phyloP scores from a whole-genome alignment of 2,888 invertebrate genomes.

The Prenolepis imparis region DNA sequence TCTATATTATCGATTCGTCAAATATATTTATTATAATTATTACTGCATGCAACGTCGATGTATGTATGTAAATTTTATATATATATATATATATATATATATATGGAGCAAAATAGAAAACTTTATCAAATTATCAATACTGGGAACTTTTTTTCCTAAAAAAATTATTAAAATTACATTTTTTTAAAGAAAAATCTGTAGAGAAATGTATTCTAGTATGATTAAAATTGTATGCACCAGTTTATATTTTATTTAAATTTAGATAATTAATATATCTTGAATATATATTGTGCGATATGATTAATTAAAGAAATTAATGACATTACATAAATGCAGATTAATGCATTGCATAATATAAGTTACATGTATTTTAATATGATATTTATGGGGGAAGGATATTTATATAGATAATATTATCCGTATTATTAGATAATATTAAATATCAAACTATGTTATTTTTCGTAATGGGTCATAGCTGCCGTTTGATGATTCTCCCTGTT shows the following conservation, averaged over 20 bases:
- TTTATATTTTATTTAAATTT: constrained; percentile 1
- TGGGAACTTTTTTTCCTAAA: neutral
- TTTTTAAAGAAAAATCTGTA: constrained; percentile 57
- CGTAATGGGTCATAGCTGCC: constrained; percentile 24
- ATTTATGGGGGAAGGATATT: neutral
- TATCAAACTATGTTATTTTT: constrained; percentile 47
- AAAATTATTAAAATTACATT: neutral
- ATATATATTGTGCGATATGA: constrained; percentile 28
- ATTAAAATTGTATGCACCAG: neutral
- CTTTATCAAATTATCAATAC: constrained; percentile 13
- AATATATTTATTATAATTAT: constrained; percentile 46
- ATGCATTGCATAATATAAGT: neutral
- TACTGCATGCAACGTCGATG: constrained; percentile 63
- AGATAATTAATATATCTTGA: constrained; percentile 13
- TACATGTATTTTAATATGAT: neutral
- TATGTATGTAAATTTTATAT: neutral
- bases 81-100: neutral
- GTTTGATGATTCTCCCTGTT: constrained; percentile 41
- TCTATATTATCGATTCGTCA: constrained; percentile 69
- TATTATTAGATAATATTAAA: constrained; percentile 31
- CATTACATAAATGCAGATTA: neutral
- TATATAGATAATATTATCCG: neutral
- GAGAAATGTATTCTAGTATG: constrained; percentile 16
- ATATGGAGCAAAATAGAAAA: constrained; percentile 46
- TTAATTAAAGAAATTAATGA: neutral